Percentiles rank a stretch among this genome's conserved stretches.
Conservation (phyloP, 2,888 invertebrate genomes). For the Salticus scenicus region DNA sequence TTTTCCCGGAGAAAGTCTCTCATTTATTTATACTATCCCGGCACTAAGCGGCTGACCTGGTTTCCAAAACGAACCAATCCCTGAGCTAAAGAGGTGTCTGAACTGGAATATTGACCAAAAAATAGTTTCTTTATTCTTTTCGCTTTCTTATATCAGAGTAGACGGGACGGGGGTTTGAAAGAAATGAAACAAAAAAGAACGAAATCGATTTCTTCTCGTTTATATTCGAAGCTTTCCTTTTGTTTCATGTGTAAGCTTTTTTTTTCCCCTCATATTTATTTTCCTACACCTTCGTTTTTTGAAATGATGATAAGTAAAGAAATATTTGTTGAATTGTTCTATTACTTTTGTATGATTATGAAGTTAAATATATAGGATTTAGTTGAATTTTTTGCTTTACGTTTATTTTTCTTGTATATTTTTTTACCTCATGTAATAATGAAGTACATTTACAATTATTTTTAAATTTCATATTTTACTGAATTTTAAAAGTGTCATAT, state of each 20-base stretch:
- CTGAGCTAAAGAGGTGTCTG: slow-evolving; percentile 1
- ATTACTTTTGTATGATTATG: no score
- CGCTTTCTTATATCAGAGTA: no score
- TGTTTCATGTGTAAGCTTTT: not conserved
- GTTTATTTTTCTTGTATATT: no score
- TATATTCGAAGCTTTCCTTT: not conserved
- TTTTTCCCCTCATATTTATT: slow-evolving; percentile 8
- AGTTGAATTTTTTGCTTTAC: no score
- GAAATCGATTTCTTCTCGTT: slow-evolving; percentile 1
- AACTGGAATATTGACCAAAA: slow-evolving; percentile 9
- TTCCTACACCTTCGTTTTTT: slow-evolving; percentile 20
- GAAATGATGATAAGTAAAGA: slow-evolving; percentile 48
- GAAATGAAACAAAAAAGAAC: no score
- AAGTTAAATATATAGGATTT: no score
- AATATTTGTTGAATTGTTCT: slow-evolving; percentile 56
- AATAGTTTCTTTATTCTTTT: not conserved
- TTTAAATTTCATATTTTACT: no score
- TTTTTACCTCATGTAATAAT: no score
- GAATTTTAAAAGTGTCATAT: no score
- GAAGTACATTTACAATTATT: no score
- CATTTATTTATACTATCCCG: slow-evolving; percentile 47
- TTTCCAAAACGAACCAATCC: slow-evolving; percentile 23
- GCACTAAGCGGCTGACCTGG: slow-evolving; percentile 54
- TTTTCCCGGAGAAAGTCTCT: no score
- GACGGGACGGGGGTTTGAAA: not conserved